Percentiles rank a stretch among this genome's conserved stretches.
Evolutionary conservation across 2,888 invertebrate genomes (phyloP).

Genomic region (Latrodectus hesperus): DNA sequence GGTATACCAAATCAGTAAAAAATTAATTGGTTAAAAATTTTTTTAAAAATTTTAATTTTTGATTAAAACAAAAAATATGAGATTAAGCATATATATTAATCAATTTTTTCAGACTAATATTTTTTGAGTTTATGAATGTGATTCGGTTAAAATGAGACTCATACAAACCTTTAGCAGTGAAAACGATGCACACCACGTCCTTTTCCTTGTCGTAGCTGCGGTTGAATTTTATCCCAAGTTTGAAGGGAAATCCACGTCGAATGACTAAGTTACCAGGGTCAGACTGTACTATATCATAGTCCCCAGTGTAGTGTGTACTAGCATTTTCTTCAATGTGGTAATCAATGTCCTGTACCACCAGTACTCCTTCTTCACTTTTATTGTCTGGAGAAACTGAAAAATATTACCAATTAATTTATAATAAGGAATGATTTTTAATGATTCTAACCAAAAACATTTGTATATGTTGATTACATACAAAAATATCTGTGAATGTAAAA

Average conservation of each 20-base stretch:
- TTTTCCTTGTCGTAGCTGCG: slow-evolving; percentile 71
- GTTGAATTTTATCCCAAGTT: slow-evolving; percentile 72
- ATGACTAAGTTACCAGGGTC: slow-evolving; percentile 72
- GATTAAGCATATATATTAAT: background rate
- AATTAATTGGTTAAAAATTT: background rate
- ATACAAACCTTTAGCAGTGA: slow-evolving; percentile 71
- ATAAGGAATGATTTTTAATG: too few relatives aligned
- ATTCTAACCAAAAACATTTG: too few relatives aligned
- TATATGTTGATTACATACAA: too few relatives aligned
- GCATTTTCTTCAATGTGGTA: slow-evolving; percentile 85
- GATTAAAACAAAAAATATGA: background rate
- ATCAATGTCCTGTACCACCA: slow-evolving; percentile 84
- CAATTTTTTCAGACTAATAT: background rate
- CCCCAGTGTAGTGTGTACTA: slow-evolving; percentile 84
- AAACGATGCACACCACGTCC: slow-evolving; percentile 73
- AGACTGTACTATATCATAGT: slow-evolving; percentile 84
- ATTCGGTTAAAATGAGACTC: background rate
- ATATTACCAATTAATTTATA: background rate
- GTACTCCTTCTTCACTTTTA: slow-evolving; percentile 75
- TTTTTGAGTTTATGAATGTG: background rate
- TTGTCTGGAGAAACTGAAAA: slow-evolving; percentile 51
- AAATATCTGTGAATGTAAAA: too few relatives aligned
- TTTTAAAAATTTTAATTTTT: background rate
- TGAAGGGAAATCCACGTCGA: slow-evolving; percentile 73
- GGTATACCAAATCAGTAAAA: background rate